phyloP scores from a whole-genome alignment of 2,797 vertebrate genomes.

The Clarias laeviceps region DNA sequence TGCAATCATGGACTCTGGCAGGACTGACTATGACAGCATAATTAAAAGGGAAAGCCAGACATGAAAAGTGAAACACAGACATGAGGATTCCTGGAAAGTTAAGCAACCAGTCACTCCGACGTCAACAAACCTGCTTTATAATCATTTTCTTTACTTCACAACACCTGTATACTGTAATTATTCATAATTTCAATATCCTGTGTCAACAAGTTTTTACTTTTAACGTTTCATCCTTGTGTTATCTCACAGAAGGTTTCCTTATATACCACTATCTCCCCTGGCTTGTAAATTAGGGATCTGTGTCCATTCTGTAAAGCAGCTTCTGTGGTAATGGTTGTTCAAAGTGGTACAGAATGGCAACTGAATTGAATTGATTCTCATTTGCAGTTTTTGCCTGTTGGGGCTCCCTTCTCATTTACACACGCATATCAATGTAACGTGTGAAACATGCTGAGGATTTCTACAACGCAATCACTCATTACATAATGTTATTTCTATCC shows the following conservation, averaged over 20 bases:
- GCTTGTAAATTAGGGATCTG: background rate
- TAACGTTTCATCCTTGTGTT: background rate
- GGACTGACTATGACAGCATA: too few species aligned
- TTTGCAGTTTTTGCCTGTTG: background rate
- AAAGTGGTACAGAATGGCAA: background rate
- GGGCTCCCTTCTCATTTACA: conserved; percentile 1
- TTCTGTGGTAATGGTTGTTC: background rate
- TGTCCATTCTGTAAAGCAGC: background rate
- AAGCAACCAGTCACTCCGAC: too few species aligned
- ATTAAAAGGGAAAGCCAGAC: too few species aligned
- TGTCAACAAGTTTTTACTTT: background rate
- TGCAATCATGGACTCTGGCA: too few species aligned
- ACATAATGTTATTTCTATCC: conserved; percentile 12
- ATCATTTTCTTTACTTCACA: background rate
- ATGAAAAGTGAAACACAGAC: too few species aligned
- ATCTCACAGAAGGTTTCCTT: background rate
- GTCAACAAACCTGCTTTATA: background rate
- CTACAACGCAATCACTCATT: background rate
- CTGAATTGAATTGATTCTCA: background rate
- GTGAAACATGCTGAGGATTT: background rate
- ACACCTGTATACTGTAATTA: background rate
- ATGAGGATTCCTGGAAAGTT: too few species aligned
- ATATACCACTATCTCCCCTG: background rate
- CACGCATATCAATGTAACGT: background rate
- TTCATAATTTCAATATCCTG: background rate